A percentile compares a stretch with the other conserved stretches of the same genome.
phyloP scores from a whole-genome alignment of 92 coral and sea anemone genomes.

The Porites rus region DNA sequence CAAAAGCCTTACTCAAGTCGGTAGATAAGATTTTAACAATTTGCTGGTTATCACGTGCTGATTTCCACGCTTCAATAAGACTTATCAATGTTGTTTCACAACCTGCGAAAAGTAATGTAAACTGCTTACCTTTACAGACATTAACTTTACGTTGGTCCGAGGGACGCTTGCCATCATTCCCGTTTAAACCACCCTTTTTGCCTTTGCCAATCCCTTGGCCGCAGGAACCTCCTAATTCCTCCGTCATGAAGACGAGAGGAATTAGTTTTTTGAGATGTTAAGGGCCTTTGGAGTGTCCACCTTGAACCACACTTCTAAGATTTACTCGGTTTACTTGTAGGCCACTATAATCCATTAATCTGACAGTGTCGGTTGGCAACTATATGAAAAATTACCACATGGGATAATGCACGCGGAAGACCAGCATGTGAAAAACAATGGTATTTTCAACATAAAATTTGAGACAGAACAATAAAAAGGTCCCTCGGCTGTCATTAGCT shows the following conservation, averaged over 20 bases:
- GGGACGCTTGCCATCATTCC: conserved; percentile 18
- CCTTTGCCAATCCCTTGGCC: conserved; percentile 41
- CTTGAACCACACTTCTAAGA: conserved; percentile 29
- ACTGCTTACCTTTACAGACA: conserved; percentile 19
- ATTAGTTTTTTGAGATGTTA: conserved; percentile 40
- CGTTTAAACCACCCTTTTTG: neutral
- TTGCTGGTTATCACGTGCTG: no score
- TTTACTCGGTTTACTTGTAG: conserved; percentile 11
- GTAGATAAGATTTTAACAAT: no score
- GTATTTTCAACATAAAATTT: neutral
- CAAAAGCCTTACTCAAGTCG: no score
- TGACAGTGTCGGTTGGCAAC: conserved; percentile 6
- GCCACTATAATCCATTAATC: conserved; percentile 20
- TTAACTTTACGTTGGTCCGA: conserved; percentile 25
- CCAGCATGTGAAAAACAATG: neutral
- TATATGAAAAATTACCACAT: neutral
- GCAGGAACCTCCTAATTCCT: conserved; percentile 39
- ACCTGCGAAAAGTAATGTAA: no score
- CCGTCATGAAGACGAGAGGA: conserved; percentile 40
- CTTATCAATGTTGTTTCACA: no score
- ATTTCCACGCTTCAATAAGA: no score
- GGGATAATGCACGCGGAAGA: neutral
- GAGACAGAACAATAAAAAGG: neutral
- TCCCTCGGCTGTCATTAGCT: neutral
- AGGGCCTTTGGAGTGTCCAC: conserved; percentile 42